Base-by-base conservation (phyloP, 1,140 invertebrate genomes). In the Drepana arcuata region DNA sequence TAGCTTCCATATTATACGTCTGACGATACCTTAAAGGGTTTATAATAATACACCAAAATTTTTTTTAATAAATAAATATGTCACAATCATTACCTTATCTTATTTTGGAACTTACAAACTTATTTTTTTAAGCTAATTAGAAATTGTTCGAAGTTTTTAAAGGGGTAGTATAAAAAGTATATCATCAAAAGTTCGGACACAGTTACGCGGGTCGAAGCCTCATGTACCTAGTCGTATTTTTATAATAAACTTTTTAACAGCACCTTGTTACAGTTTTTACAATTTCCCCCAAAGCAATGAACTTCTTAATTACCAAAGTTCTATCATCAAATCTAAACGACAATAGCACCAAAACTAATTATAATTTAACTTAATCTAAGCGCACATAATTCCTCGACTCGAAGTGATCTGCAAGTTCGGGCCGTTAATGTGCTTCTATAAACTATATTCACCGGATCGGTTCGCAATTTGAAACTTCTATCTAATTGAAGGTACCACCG, bases 401-500 rank as follows among this genome's bases (percentile, higher is more conserved):
- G 24, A 26, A 26, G 6, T 26, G 16, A 11, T 29, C 14, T 13
- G 11, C 40, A 31, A 47, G 41, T 33, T 47, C 24, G 29, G n/a
- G 30, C 33, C 28, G 31, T 33, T 41, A 41, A 47, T 25, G 43
- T 28, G 16, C 16, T 33, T 11, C 24, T 25, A 16, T 32, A 49
- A 49, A 49, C 36, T 49, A 39, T 49, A 43, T 43, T 44, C 43
- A 39, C 54, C 59, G 48, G 49, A 67, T 53, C 51, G 53, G 58
- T 63, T 62, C 64, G 58, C 64, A 69, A 71, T 66, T 67, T 57
- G 53, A 65, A 67, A 62, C 50, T 65, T 61, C 49, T 37, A 46
- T 60, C 50, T 74, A 75, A 77, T 77, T 69, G 60, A 66, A 74
- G 63, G 69, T n/a, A n/a, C n/a, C n/a, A n/a, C n/a, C n/a, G n/a